Evolutionary conservation across 2,888 invertebrate genomes (phyloP).

Genomic region (Neoscelio sp.): DNA sequence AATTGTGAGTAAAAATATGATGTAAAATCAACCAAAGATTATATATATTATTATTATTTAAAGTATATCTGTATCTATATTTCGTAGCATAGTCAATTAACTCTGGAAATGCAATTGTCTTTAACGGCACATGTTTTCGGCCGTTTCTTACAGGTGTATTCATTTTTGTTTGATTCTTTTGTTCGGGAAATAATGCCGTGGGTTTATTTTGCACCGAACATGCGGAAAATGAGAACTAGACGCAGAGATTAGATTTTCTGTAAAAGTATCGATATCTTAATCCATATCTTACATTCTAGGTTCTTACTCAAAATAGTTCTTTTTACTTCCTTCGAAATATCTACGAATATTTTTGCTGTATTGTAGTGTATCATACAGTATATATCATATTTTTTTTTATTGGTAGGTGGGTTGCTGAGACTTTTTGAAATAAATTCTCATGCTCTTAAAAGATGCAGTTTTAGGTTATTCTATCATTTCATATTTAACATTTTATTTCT

Average conservation of each 20-base stretch:
- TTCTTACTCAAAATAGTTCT: conserved; percentile 25
- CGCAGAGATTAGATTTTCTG: conserved; percentile 22
- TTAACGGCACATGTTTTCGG: too few relatives aligned
- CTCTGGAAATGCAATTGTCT: too few relatives aligned
- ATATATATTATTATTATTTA: conserved; percentile 72
- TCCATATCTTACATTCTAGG: conserved; percentile 27
- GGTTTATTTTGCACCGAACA: neutral
- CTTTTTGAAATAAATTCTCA: conserved; percentile 66
- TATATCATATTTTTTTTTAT: conserved; percentile 41
- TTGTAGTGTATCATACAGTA: conserved; percentile 27
- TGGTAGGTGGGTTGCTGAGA: conserved; percentile 59
- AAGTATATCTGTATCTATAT: conserved; percentile 57
- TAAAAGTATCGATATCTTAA: conserved; percentile 28
- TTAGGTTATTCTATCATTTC: neutral
- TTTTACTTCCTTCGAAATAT: conserved; percentile 38
- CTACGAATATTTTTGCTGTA: conserved; percentile 39
- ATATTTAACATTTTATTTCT: conserved; percentile 1
- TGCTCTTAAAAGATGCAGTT: conserved; percentile 31
- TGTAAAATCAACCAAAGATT: conserved; percentile 76
- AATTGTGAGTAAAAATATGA: too few relatives aligned
- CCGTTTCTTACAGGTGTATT: conserved; percentile 6
- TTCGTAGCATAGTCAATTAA: conserved; percentile 27
- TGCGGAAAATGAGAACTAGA: neutral
- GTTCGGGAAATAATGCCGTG: conserved; percentile 1
- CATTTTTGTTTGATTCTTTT: conserved; percentile 1